These are phyloP conservation scores for Strongylocentrotus purpuratus DNA, from an alignment of 35 echinoderm and acorn worm genomes.

Conservation along the genomic window DNA sequence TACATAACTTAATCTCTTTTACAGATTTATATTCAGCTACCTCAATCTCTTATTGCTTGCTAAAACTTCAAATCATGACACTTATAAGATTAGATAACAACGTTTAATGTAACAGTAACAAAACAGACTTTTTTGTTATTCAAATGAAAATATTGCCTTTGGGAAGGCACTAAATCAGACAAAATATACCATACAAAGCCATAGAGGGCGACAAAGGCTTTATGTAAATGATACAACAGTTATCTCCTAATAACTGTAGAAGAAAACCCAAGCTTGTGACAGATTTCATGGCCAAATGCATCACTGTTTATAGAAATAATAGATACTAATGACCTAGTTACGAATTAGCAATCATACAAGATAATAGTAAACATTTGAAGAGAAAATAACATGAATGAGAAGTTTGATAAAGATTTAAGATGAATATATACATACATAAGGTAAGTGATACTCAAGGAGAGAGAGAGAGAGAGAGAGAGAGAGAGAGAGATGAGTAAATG, in stretches of 20 bases:
- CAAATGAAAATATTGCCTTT: not conserved
- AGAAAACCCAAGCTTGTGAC: not conserved
- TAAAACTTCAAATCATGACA: not conserved
- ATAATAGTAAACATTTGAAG: not conserved
- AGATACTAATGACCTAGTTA: no score
- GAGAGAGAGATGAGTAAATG: not conserved
- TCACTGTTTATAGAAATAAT: not conserved
- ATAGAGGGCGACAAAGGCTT: not conserved
- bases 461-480: not conserved
- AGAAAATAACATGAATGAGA: not conserved
- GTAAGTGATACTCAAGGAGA: not conserved
- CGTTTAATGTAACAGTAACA: not conserved
- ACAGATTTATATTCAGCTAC: not conserved
- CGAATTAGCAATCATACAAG: no score
- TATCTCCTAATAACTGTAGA: not conserved
- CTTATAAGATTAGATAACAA: not conserved
- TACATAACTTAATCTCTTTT: not conserved
- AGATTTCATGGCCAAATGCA: not conserved
- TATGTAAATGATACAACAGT: not conserved
- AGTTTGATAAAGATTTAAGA: not conserved
- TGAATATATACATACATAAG: no score
- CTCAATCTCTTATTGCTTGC: not conserved
- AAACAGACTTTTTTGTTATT: no score
- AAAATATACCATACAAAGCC: not conserved
- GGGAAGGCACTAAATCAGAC: not conserved